These are phyloP conservation scores for Oxystoma pomonae DNA, from an alignment of 2,888 invertebrate genomes.

Conservation along the genomic window DNA sequence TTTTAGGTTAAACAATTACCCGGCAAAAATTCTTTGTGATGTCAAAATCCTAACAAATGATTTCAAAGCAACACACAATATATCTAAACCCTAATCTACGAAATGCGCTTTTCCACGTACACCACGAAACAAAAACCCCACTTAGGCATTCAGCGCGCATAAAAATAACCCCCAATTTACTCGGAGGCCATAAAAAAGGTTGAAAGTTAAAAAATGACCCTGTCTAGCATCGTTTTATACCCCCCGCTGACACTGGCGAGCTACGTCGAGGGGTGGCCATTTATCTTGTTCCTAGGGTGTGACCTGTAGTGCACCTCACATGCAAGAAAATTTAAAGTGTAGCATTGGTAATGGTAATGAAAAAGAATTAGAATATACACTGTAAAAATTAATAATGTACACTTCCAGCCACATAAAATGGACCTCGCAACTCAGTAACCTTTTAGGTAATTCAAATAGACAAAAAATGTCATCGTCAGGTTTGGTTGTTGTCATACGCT, in stretches of 20 bases:
- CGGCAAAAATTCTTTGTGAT: no score
- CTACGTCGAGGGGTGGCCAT: background rate
- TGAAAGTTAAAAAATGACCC: background rate
- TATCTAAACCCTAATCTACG: background rate
- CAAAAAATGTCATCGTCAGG: no score
- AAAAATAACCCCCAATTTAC: background rate
- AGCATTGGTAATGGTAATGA: no score
- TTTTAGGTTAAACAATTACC: no score
- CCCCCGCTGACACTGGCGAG: background rate
- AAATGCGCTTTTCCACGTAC: background rate
- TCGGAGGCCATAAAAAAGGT: background rate
- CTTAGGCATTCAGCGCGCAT: background rate
- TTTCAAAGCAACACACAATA: background rate
- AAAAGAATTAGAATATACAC: no score
- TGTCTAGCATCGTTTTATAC: background rate
- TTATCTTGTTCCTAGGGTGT: background rate
- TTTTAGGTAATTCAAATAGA: no score
- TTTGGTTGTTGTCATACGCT: no score
- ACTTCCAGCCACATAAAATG: no score
- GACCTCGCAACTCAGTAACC: no score
- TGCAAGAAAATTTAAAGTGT: background rate
- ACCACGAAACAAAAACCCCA: background rate
- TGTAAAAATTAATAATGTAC: no score
- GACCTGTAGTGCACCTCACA: background rate
- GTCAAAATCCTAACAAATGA: background rate